Conservation (phyloP, 2,113 vertebrate genomes). For the Myiagra hebetior region DNA sequence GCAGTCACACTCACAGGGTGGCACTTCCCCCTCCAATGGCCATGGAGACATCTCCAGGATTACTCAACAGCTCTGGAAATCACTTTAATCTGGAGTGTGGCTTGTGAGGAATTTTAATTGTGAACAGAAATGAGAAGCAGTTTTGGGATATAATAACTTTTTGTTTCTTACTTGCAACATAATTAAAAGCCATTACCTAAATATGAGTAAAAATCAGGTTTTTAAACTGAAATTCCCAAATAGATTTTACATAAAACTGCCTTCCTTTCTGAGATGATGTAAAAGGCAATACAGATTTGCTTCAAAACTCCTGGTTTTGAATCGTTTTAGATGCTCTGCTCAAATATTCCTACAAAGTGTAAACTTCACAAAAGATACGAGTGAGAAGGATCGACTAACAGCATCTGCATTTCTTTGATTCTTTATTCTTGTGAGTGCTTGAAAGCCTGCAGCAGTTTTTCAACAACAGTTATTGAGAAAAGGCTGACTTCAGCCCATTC, state of each 20-base stretch:
- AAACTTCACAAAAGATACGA: neutral
- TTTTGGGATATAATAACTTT: neutral
- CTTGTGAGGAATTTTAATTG: neutral
- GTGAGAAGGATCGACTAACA: neutral
- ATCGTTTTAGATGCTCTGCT: neutral
- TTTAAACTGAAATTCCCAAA: neutral
- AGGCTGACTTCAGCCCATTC: constrained; percentile 55
- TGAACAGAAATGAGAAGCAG: neutral
- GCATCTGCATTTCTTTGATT: neutral
- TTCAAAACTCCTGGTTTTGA: neutral
- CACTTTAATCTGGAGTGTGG: neutral
- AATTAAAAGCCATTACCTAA: neutral
- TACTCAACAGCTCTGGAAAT: neutral
- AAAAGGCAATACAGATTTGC: neutral
- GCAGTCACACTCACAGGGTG: neutral
- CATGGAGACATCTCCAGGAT: neutral
- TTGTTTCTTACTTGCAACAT: neutral
- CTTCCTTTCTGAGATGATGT: neutral
- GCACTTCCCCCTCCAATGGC: neutral
- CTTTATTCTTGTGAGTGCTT: neutral
- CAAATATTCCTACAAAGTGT: neutral
- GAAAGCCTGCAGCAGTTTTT: constrained; percentile 14
- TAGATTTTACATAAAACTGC: neutral
- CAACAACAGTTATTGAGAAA: constrained; percentile 26
- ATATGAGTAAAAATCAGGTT: neutral